Evolutionary conservation across 2,797 vertebrate genomes (phyloP), one percentile per base, ranked within the genome.

Genomic region (Paramormyrops hopkinsi): DNA sequence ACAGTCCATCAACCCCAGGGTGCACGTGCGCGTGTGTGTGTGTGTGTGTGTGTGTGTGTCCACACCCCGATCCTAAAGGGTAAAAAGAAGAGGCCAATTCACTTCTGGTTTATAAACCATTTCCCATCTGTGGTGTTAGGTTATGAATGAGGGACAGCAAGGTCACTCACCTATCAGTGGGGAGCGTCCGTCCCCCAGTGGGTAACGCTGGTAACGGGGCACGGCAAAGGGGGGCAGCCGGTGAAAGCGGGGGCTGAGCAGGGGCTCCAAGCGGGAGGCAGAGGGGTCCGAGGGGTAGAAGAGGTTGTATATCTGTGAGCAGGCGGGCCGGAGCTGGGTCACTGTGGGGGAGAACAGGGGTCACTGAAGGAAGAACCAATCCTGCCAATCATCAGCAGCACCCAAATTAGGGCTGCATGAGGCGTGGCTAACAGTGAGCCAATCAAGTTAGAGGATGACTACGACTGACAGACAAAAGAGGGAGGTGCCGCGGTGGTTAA

Each of bases 211-310:
- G 94, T 99, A 99, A 88, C 98, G 96, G 0, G 99, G 97, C 89
- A 99, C 97, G 0, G 96, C 95, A 91, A 97, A 97, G 0, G 99
- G 98, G 1, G 98, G 97, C 92, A 99, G 93, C 89, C 97, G 96
- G 92, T 99, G 98, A 94, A 99, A 99, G 86, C 94, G 94, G 89
- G 96, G 96, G 93, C 99, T 97, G 92, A 99, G 93, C 79, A 99
- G 93, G 0, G 99, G 98, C 93, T 99, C 99, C 2, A 99, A 96
- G 90, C 99, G 94, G 65, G 97, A 99, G 73, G 99, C 98, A 0
- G 98, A 99, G 2, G 99, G 99, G 93, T 99, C 99, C 19, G 99
- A 99, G 0, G 98, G 98, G 91, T 97, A 98, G 95, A 99, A 99
- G 92, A 99, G 97, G 94, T 98, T 99, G 96, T 98, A 99, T 88